phyloP scores from a whole-genome alignment of 2,888 invertebrate species.

The Alviniconcha strummeri region DNA sequence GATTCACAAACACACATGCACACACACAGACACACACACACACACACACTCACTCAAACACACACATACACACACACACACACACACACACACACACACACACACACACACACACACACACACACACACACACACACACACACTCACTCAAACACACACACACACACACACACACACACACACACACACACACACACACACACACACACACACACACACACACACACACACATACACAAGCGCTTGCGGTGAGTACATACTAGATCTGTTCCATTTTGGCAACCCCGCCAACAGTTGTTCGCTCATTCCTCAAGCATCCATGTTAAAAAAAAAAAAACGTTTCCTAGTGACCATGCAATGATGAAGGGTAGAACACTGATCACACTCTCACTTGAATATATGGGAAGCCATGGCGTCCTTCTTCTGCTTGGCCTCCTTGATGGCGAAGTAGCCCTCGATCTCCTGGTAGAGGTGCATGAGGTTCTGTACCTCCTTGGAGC shows the following conservation, averaged over 20 bases:
- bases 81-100: too few species aligned
- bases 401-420: slow-evolving; percentile 58
- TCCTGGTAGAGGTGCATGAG: slow-evolving; percentile 66
- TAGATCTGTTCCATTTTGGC: too few species aligned
- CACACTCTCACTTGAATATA: slow-evolving; percentile 57
- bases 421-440: slow-evolving; percentile 62
- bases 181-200: too few species aligned
- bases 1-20: background rate
- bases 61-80: background rate
- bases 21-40: background rate
- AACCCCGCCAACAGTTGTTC: too few species aligned
- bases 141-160: background rate
- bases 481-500: slow-evolving; percentile 63
- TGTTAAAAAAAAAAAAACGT: too few species aligned
- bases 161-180: too few species aligned
- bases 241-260: too few species aligned
- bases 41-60: background rate
- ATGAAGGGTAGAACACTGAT: too few species aligned
- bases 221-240: too few species aligned
- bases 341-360: too few species aligned
- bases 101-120: too few species aligned
- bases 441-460: slow-evolving; percentile 62
- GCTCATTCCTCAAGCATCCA: too few species aligned
- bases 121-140: background rate
- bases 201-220: background rate